Evolutionary conservation across 1,140 invertebrate genomes (phyloP).

Genomic region (Vanessa atalanta): DNA sequence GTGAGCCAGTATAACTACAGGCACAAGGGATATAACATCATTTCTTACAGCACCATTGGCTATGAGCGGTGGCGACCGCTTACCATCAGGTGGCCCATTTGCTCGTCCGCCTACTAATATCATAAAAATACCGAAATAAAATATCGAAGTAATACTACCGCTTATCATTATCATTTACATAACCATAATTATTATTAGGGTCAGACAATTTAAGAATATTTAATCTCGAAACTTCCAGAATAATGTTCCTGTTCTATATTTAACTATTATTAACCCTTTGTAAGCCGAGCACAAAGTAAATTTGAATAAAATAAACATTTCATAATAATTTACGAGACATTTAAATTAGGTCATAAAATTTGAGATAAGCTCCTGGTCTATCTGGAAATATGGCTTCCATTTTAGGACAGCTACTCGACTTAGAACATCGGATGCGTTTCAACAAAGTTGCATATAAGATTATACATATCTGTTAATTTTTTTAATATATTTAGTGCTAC

Average conservation of each 20-base stretch:
- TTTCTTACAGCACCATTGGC: too few relatives aligned
- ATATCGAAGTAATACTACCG: not conserved
- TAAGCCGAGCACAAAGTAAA: not conserved
- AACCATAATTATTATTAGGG: not conserved
- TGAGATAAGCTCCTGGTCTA: conserved; percentile 15
- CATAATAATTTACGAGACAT: conserved; percentile 13
- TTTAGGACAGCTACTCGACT: conserved; percentile 8
- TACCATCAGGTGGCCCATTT: too few relatives aligned
- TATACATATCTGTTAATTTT: not conserved
- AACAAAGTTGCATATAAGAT: conserved; percentile 1
- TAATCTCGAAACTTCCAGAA: not conserved
- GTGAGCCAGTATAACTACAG: too few relatives aligned
- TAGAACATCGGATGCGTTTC: not conserved
- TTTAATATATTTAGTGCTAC: not conserved
- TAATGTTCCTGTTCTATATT: not conserved
- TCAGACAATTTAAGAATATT: not conserved
- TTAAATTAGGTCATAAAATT: conserved; percentile 16
- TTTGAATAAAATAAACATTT: conserved; percentile 19
- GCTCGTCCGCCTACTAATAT: too few relatives aligned
- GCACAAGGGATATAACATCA: too few relatives aligned
- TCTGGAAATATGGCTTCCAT: conserved; percentile 13
- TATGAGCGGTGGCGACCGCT: too few relatives aligned
- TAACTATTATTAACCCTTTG: conserved; percentile 14
- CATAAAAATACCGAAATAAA: too few relatives aligned
- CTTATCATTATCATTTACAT: not conserved